phyloP scores from a whole-genome alignment of 2,113 vertebrate genomes.

The Polypterus senegalus region DNA sequence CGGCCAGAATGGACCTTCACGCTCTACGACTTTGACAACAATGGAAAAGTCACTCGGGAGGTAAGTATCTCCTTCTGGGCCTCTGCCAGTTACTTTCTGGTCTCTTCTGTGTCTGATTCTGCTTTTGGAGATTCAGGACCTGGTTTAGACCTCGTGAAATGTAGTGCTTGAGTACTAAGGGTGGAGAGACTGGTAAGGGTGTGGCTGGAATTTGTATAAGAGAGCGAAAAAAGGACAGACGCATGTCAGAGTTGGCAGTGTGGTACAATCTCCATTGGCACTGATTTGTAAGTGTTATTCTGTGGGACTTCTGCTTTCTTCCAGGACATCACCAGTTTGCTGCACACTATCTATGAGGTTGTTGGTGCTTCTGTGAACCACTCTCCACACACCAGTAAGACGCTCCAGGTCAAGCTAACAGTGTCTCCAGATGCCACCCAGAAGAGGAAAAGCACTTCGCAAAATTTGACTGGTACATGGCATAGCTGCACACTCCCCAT shows the following conservation, averaged over 20 bases:
- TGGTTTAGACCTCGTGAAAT: too few relatives aligned
- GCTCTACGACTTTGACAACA: constrained; percentile 97
- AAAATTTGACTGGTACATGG: constrained; percentile 56
- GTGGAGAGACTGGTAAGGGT: too few relatives aligned
- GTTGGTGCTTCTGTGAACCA: constrained; percentile 94
- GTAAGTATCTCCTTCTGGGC: constrained; percentile 42
- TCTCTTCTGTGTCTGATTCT: too few relatives aligned
- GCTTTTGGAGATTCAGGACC: too few relatives aligned
- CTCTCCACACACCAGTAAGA: constrained; percentile 88
- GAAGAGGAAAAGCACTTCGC: constrained; percentile 64
- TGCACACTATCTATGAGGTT: constrained; percentile 96
- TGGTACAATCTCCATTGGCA: too few relatives aligned
- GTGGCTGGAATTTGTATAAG: too few relatives aligned
- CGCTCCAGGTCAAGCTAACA: constrained; percentile 83
- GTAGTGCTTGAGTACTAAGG: too few relatives aligned
- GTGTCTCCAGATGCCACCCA: constrained; percentile 86
- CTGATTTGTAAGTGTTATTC: too few relatives aligned
- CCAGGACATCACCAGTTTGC: constrained; percentile 92
- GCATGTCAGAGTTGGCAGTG: too few relatives aligned
- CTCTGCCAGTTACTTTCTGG: too few relatives aligned
- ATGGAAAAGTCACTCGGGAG: constrained; percentile 94
- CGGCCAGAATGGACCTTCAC: constrained; percentile 98
- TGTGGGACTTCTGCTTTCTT: constrained; percentile 7
- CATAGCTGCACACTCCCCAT: constrained; percentile 15
- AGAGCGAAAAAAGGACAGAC: too few relatives aligned